Percentiles rank a stretch among this genome's conserved stretches.
These are phyloP conservation scores for Lepidonotus clava DNA, from an alignment of 2,888 invertebrate genomes.

Conservation along the genomic window DNA sequence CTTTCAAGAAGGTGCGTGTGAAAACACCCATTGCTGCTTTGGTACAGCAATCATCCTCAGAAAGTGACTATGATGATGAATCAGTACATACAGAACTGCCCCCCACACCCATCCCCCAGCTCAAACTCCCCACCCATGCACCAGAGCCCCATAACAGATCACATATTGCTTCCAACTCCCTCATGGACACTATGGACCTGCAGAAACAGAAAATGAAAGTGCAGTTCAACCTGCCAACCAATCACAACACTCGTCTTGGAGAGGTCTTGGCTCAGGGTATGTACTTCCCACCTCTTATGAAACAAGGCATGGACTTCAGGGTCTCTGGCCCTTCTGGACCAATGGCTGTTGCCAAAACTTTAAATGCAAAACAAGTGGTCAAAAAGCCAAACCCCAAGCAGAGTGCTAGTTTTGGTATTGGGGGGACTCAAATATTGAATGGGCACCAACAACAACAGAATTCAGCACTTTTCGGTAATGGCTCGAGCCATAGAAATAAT, in stretches of 20 bases:
- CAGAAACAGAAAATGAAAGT: constrained; percentile 30
- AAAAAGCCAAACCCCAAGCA: background rate
- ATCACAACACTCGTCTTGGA: constrained; percentile 4
- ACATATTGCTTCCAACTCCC: background rate
- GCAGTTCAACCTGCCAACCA: constrained; percentile 30
- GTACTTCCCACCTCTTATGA: constrained; percentile 37
- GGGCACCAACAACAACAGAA: background rate
- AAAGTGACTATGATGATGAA: background rate
- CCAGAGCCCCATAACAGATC: background rate
- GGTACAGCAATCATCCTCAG: background rate
- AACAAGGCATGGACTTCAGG: constrained; percentile 49
- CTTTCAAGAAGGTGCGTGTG: background rate
- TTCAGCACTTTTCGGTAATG: background rate
- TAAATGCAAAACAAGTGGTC: background rate
- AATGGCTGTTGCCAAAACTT: constrained; percentile 27
- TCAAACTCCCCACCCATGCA: background rate
- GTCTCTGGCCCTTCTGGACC: constrained; percentile 26
- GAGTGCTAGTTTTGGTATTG: background rate
- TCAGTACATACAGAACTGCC: constrained; percentile 4
- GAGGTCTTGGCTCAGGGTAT: constrained; percentile 25
- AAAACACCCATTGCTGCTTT: background rate
- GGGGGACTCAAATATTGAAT: background rate
- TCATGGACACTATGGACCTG: background rate
- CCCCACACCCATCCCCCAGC: constrained; percentile 8
- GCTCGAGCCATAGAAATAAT: background rate